Conservation (phyloP, 2,888 invertebrate species). For the Tachystola acroxantha region DNA sequence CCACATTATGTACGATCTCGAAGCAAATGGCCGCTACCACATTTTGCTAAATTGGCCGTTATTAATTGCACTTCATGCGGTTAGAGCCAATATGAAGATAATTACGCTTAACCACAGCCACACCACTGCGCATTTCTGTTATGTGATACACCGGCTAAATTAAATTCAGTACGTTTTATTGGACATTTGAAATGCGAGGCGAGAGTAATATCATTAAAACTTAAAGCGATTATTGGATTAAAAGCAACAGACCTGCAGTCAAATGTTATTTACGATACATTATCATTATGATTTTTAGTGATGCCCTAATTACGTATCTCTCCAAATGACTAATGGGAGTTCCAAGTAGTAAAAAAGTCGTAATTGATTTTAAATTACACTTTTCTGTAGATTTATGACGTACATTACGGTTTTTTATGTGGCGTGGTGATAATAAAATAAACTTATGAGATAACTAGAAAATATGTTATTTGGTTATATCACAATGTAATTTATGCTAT, state of each 20-base stretch:
- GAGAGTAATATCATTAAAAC: slow-evolving; percentile 3
- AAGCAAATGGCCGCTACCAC: too few species aligned
- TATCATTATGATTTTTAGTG: background rate
- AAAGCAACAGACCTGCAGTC: too few species aligned
- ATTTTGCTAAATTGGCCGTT: slow-evolving; percentile 12
- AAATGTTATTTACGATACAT: background rate
- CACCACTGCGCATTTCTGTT: slow-evolving; percentile 12
- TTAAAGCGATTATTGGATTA: slow-evolving; percentile 2
- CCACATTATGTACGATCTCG: too few species aligned
- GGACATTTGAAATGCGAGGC: slow-evolving; percentile 8
- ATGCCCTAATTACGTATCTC: background rate
- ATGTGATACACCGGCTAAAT: slow-evolving; percentile 3
- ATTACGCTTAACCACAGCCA: slow-evolving; percentile 27
- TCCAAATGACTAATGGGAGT: too few species aligned
- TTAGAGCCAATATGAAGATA: slow-evolving; percentile 31
- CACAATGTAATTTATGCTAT: too few species aligned
- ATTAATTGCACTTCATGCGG: slow-evolving; percentile 19
- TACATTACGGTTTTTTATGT: slow-evolving; percentile 6
- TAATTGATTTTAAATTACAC: slow-evolving; percentile 7
- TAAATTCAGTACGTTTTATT: slow-evolving; percentile 8
- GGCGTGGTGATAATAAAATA: background rate
- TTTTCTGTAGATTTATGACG: slow-evolving; percentile 6
- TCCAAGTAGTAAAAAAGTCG: too few species aligned
- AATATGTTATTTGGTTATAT: too few species aligned
- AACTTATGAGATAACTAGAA: too few species aligned